phyloP scores from a whole-genome alignment of 2,113 vertebrate species.

The Lonchura striata region DNA sequence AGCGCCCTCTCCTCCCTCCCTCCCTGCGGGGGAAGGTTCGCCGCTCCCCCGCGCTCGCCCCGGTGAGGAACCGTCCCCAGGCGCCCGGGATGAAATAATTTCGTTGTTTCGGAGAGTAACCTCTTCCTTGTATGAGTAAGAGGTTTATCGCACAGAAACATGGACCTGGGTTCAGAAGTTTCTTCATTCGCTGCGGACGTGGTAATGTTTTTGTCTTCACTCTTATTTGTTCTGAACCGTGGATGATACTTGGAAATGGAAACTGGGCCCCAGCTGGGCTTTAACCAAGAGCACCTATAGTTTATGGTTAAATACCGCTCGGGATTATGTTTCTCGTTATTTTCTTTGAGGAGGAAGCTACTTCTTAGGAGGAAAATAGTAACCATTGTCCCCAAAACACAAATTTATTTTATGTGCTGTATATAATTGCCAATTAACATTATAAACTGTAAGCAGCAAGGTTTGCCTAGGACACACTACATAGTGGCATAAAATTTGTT shows the following conservation, averaged over 20 bases:
- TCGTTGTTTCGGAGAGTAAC: background rate
- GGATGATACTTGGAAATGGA: background rate
- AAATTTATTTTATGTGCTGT: background rate
- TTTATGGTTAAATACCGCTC: background rate
- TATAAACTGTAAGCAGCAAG: background rate
- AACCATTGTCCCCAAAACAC: background rate
- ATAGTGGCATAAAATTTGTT: background rate
- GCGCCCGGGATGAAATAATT: background rate
- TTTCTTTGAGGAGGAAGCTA: background rate
- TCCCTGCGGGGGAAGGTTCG: background rate
- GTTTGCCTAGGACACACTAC: background rate
- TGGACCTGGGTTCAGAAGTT: constrained; percentile 24
- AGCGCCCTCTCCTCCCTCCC: background rate
- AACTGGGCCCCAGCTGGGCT: background rate
- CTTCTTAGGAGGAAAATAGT: background rate
- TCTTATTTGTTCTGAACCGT: background rate
- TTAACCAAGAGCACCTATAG: background rate
- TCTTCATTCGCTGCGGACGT: background rate
- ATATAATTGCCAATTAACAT: background rate
- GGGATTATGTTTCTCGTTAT: background rate
- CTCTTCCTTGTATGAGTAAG: constrained; percentile 38
- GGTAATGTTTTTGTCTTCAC: background rate
- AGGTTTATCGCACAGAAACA: background rate
- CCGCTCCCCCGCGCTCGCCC: background rate
- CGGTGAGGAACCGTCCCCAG: background rate